These are phyloP conservation scores for Drosophila busckii DNA, from an alignment of 1,140 invertebrate genomes.

Conservation along the genomic window DNA sequence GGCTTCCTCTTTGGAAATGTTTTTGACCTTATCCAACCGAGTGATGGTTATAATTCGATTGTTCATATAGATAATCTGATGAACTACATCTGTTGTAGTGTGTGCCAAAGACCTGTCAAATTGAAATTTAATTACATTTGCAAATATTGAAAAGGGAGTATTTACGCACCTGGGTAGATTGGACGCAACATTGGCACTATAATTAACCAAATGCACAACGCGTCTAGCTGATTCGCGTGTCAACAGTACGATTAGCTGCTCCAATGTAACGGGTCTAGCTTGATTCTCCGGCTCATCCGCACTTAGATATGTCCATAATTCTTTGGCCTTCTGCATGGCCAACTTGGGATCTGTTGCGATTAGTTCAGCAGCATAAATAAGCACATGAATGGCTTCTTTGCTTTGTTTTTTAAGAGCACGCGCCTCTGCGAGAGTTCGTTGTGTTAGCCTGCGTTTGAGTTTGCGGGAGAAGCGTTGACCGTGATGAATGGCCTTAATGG, in stretches of 20 bases:
- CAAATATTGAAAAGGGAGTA: no score
- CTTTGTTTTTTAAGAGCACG: constrained; percentile 88
- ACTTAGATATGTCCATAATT: constrained; percentile 85
- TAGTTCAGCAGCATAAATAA: constrained; percentile 87
- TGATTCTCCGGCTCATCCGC: constrained; percentile 90
- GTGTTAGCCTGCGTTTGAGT: constrained; percentile 85
- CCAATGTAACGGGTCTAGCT: constrained; percentile 86
- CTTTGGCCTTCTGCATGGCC: constrained; percentile 86
- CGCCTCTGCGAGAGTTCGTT: constrained; percentile 86
- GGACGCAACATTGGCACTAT: constrained; percentile 80
- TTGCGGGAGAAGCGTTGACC: constrained; percentile 86
- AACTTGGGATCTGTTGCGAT: constrained; percentile 87
- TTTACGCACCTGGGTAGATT: constrained; percentile 81
- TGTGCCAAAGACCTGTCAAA: constrained; percentile 53
- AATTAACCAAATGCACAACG: constrained; percentile 88
- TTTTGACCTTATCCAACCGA: constrained; percentile 64
- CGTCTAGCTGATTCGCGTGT: constrained; percentile 86
- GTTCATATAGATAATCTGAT: constrained; percentile 67
- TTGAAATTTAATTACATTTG: not conserved
- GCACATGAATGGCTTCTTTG: constrained; percentile 86
- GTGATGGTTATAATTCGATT: constrained; percentile 68
- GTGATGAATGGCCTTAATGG: constrained; percentile 86
- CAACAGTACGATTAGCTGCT: constrained; percentile 86
- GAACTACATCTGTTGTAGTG: constrained; percentile 66
- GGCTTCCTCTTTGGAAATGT: constrained; percentile 68